Base-by-base conservation (phyloP, 2,797 vertebrate species). In the Triplophysa yarkandensis region DNA sequence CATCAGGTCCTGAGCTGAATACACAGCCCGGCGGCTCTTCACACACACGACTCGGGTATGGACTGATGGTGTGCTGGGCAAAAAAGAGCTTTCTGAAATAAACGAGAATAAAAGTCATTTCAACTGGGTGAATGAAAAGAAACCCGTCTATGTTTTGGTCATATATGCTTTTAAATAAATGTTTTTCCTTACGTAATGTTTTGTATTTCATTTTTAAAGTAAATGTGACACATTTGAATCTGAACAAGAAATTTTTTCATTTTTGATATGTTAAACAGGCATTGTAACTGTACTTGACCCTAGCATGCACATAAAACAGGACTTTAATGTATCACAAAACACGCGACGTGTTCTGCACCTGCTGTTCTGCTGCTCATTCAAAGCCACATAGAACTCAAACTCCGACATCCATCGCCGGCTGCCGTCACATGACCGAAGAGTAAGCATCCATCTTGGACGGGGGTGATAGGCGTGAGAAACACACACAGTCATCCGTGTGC, bases 391-490 rank as follows among this genome's bases (percentile, higher is more conserved):
- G 91, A 99, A 98, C 81, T 92, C 95, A 90, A 98, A 99, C 88
- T 98, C 94, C 23, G 92, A 86, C 82, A 86, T 92, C 97, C 96
- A 99, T 85, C 95, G 95, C 57, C 92, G 93, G 81, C 78, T 94
- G 78, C 86, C 83, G 63, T 98, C 95, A 67, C 97, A 99, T 68
- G 90, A 91, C 85, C 91, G 84, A 64, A 91, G 89, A 62, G 96
- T 98, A 90, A 99, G 90, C 96, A 98, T 97, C 96, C 96, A 98
- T 88, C 94, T 94, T 86, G 94, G 91, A 90, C 94, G 93, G 69
- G 94, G 94, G 87, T 92, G 95, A 91, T 95, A 96, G 88, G 93
- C 93, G 90, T 90, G 94, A 90, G 95, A 97, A 89, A 96, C 92
- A 88, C 97, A 99, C 94, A 96, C 96, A 67, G 94, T 96, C 93